These are phyloP conservation scores for Psittacula cyanocephala DNA, from an alignment of 2,113 vertebrate species.

Conservation along the genomic window DNA sequence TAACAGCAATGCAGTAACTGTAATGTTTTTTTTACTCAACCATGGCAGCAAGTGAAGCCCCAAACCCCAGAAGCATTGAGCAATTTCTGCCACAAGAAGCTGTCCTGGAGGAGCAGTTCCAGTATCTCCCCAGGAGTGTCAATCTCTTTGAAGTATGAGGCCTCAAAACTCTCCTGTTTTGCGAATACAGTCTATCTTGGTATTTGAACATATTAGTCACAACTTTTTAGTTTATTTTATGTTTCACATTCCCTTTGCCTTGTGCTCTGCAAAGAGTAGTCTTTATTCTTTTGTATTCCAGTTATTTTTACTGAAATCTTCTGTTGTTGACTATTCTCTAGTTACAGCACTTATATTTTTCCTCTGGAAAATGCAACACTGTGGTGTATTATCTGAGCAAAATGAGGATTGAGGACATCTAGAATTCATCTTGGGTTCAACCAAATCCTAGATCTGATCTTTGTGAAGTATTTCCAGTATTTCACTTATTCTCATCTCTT, in stretches of 20 bases:
- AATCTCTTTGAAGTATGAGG: not conserved
- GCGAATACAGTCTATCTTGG: not conserved
- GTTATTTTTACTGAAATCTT: not conserved
- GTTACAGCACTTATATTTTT: not conserved
- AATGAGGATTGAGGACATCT: not conserved
- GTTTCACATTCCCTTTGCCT: not conserved
- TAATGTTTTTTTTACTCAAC: not conserved
- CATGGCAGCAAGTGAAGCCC: not conserved
- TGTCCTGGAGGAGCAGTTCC: not conserved
- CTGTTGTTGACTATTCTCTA: not conserved
- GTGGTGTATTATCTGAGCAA: not conserved
- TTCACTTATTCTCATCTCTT: not conserved
- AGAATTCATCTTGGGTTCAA: not conserved
- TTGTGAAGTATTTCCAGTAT: not conserved
- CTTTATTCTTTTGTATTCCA: not conserved
- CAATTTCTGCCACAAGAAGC: not conserved
- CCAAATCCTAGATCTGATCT: not conserved
- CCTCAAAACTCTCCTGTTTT: not conserved
- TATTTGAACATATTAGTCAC: not conserved
- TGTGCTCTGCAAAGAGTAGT: not conserved
- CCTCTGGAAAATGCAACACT: not conserved
- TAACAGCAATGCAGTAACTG: not conserved
- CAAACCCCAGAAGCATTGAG: not conserved
- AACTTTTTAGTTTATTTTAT: not conserved
- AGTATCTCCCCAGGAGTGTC: not conserved